Evolutionary conservation across 2,113 vertebrate genomes (phyloP).

Genomic region (Thamnophis sirtalis): DNA sequence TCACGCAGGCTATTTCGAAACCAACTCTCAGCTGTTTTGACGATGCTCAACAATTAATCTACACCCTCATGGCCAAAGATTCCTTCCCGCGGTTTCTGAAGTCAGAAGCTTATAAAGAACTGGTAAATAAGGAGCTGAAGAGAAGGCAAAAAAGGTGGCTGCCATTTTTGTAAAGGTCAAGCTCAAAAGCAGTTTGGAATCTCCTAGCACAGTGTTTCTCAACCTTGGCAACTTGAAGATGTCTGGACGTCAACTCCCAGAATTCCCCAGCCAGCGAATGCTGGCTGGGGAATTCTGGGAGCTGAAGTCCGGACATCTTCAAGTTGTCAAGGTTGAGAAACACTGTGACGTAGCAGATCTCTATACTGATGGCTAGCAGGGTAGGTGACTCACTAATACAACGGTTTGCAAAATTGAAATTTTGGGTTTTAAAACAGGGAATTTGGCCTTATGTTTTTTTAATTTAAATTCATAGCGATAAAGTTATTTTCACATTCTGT

Average conservation of each 20-base stretch:
- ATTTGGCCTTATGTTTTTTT: background rate
- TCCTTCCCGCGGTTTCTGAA: constrained; percentile 76
- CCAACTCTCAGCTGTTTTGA: constrained; percentile 76
- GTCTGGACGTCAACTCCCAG: no score
- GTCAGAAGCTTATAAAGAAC: constrained; percentile 72
- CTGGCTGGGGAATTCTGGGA: no score
- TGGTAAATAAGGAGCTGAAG: constrained; percentile 63
- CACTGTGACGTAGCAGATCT: no score
- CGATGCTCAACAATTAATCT: constrained; percentile 71
- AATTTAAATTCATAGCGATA: background rate
- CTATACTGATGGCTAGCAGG: background rate
- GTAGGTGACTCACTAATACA: background rate
- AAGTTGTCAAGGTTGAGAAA: no score
- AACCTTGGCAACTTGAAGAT: no score
- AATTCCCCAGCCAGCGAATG: no score
- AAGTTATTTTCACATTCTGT: background rate
- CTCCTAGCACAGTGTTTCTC: no score
- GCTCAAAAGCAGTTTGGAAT: background rate
- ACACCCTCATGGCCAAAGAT: constrained; percentile 78
- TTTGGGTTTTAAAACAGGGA: background rate
- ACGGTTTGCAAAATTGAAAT: background rate
- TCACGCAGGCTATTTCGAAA: constrained; percentile 67
- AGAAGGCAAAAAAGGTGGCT: constrained; percentile 69
- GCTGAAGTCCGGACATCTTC: no score
- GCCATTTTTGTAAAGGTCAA: constrained; percentile 58